phyloP scores from a whole-genome alignment of 2,797 vertebrate genomes.

The Pseudomugil gertrudae region DNA sequence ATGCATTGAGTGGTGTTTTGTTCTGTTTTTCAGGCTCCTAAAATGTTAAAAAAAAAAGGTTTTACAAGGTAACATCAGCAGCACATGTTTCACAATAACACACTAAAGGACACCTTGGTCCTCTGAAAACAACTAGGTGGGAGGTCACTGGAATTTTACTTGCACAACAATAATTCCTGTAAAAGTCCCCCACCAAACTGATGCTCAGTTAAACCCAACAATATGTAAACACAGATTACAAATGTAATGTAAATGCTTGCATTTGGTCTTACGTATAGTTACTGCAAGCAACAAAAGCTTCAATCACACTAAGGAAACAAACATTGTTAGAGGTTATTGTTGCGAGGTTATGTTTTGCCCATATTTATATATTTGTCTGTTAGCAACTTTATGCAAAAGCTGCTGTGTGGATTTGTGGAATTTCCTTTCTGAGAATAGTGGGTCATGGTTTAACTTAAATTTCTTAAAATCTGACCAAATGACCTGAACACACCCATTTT shows the following conservation, averaged over 20 bases:
- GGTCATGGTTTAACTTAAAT: too few species aligned
- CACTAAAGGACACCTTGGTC: background rate
- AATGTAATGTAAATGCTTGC: background rate
- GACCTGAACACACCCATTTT: too few species aligned
- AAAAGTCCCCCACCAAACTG: background rate
- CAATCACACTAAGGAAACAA: background rate
- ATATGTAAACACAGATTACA: slow-evolving; percentile 2
- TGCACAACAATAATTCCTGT: background rate
- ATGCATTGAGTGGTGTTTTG: background rate
- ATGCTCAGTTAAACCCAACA: background rate
- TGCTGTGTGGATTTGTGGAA: too few species aligned
- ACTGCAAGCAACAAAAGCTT: background rate
- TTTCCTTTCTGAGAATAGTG: too few species aligned
- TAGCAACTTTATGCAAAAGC: too few species aligned
- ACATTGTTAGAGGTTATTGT: background rate
- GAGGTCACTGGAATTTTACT: background rate
- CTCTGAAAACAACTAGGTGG: background rate
- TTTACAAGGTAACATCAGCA: background rate
- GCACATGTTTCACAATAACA: background rate
- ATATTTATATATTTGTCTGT: too few species aligned
- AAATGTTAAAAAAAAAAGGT: background rate
- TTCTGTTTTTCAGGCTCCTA: background rate
- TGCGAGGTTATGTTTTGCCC: too few species aligned
- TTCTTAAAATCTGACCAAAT: too few species aligned
- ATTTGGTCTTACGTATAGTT: background rate